Base-by-base conservation (phyloP, 2,888 invertebrate species). In the Pantelozetes paolii region DNA sequence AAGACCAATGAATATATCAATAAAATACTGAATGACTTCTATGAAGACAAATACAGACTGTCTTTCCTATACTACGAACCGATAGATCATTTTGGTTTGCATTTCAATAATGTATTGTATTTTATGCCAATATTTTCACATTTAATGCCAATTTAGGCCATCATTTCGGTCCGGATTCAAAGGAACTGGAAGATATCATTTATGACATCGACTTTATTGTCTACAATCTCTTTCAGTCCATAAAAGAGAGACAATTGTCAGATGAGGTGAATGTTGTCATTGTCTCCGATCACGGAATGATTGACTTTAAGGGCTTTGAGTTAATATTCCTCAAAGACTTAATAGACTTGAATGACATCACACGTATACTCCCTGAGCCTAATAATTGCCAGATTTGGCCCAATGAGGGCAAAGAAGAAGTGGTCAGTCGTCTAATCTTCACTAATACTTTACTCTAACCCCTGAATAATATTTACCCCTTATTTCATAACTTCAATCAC, bases 251-350 rank as follows among this genome's bases (percentile, higher is more conserved):
- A 42, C 76, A 78, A 70, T 74, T 81, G 75, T 77, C 79, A 30
- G 78, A 80, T 50, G 77, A 79, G 18, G 78, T 78, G 11, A 82
- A 82, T 75, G 77, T 82, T 23, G 79, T 82, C 26, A 80, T 82
- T 45, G 78, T 81, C 36, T 80, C 82, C 70, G 82, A 82, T 74
- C 82, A 82, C 71, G 82, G 82, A 30, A 82, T 82, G 82, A 80
- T 80, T n/a, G 76, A 76, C 72, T 79, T 13, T 9, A 76, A 80
- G 32, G 77, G 79, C 59, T 59, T 81, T 23, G 76, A 80, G 67
- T 72, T 78, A 15, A 71, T 76, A 1, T 73, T 74, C n/a, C 67
- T 77, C 50, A 57, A 76, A 20, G 75, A 77, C 15, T 72, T 76
- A 59, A 69, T 78, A 13, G 77, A 78, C 42, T 26, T 67, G 15